Evolutionary conservation across 2,888 invertebrate genomes (phyloP).

Genomic region (Aspidiotus destructor): DNA sequence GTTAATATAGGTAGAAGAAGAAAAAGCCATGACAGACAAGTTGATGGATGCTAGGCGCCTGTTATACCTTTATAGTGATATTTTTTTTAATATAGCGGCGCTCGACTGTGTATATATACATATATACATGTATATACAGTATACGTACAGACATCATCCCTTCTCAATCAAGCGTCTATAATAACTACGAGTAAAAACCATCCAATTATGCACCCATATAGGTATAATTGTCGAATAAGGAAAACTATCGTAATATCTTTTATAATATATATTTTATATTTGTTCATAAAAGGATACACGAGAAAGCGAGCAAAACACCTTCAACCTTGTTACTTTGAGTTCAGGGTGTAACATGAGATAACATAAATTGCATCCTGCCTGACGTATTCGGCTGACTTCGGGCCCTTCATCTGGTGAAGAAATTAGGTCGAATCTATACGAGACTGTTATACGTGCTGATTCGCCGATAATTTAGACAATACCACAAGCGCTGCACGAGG

Average conservation of each 20-base stretch:
- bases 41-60: constrained; percentile 33
- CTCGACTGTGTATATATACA: no score
- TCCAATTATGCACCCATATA: constrained; percentile 18
- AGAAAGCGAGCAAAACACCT: constrained; percentile 17
- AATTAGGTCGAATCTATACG: no score
- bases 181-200: constrained; percentile 19
- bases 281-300: background rate
- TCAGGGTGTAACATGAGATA: background rate
- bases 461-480: no score
- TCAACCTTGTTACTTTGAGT: constrained; percentile 10
- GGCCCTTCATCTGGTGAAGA: no score
- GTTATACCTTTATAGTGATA: constrained; percentile 24
- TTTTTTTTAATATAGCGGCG: constrained; percentile 31
- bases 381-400: background rate
- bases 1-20: constrained; percentile 18
- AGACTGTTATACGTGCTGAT: no score
- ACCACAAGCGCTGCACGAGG: no score
- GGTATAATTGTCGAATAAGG: constrained; percentile 28
- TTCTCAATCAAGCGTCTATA: constrained; percentile 11
- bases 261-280: no score
- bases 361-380: background rate
- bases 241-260: background rate
- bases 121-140: background rate
- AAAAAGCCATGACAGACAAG: constrained; percentile 32
- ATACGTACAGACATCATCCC: background rate